Conservation (phyloP, 2,797 vertebrate genomes). For the Thalassophryne amazonica region DNA sequence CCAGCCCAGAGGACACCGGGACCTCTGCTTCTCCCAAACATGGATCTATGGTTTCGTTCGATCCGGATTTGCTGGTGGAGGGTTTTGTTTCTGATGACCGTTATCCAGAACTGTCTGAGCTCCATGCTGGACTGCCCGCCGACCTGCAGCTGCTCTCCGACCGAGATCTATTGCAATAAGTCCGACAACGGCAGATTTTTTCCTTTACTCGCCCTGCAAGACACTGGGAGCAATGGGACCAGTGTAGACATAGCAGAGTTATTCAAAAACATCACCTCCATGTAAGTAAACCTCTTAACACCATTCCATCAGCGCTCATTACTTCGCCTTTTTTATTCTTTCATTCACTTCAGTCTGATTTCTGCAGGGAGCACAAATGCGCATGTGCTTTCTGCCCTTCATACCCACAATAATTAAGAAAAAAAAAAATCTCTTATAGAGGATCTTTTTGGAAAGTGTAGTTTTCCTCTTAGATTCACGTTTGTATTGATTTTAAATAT, state of each 20-base stretch:
- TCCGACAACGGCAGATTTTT: conserved; percentile 95
- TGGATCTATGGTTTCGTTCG: conserved; percentile 95
- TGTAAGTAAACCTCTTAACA: conserved; percentile 93
- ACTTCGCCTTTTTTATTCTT: conserved; percentile 2
- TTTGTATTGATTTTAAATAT: too few relatives aligned
- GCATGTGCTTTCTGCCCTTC: neutral
- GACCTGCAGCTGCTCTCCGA: conserved; percentile 95
- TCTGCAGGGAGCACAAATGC: neutral
- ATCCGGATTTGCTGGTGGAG: conserved; percentile 93
- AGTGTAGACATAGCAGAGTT: conserved; percentile 93
- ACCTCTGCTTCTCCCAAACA: conserved; percentile 73
- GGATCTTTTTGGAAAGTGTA: too few relatives aligned
- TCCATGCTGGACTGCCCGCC: conserved; percentile 96
- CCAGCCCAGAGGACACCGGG: conserved; percentile 70
- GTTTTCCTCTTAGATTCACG: too few relatives aligned
- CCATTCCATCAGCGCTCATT: conserved; percentile 18
- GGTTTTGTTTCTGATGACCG: conserved; percentile 92
- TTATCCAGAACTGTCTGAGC: conserved; percentile 92
- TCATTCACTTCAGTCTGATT: conserved; percentile 23
- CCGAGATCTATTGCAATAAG: conserved; percentile 95
- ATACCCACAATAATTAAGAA: neutral
- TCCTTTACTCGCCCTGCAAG: conserved; percentile 93
- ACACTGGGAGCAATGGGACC: conserved; percentile 83
- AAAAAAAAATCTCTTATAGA: too few relatives aligned
- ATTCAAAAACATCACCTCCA: conserved; percentile 94